Conservation (phyloP, 2,797 vertebrate genomes). For the Rhinophrynus dorsalis region DNA sequence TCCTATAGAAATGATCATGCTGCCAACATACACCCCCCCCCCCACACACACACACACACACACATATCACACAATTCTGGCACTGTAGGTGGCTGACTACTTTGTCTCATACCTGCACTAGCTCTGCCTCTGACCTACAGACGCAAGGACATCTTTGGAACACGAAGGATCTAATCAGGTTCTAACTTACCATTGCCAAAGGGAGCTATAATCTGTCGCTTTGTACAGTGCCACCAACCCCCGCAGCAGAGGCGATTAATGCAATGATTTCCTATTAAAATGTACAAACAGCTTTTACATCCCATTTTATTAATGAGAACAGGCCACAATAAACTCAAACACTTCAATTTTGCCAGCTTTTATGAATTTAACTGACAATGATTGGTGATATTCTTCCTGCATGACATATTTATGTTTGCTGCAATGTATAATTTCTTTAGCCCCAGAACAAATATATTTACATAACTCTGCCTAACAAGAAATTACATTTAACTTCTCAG, state of each 20-base stretch:
- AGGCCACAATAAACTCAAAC: slow-evolving; percentile 46
- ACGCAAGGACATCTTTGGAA: background rate
- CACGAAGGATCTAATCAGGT: background rate
- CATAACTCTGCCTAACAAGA: slow-evolving; percentile 75
- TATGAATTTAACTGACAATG: slow-evolving; percentile 56
- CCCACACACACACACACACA: no score
- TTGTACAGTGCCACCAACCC: background rate
- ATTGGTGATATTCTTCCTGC: slow-evolving; percentile 68
- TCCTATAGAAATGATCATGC: no score
- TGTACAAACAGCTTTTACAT: slow-evolving; percentile 4
- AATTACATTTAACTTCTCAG: slow-evolving; percentile 83
- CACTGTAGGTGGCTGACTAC: no score
- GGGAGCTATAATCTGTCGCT: background rate
- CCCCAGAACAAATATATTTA: slow-evolving; percentile 87
- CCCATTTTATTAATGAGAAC: slow-evolving; percentile 16
- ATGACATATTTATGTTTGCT: slow-evolving; percentile 73
- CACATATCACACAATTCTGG: no score
- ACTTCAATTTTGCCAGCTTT: slow-evolving; percentile 53
- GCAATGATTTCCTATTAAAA: slow-evolving; percentile 24
- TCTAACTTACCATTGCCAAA: background rate
- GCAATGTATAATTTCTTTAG: slow-evolving; percentile 66
- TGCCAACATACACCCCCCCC: no score
- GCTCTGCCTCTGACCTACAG: background rate
- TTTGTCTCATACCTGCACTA: no score
- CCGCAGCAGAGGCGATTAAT: background rate